Base-by-base conservation (phyloP, 2,797 vertebrate genomes). In the Sparus aurata region DNA sequence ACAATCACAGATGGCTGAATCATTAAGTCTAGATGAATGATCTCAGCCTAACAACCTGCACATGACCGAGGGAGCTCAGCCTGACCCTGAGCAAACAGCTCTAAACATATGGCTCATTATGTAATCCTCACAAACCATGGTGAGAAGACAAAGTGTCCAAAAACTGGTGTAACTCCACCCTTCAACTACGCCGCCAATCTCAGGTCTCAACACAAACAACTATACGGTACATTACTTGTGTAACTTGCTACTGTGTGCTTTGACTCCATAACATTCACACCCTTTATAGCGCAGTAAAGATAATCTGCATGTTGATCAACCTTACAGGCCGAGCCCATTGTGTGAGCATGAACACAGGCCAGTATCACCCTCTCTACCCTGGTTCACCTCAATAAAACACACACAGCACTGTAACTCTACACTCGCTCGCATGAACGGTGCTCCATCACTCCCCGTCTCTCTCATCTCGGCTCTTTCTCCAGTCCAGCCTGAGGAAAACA, bases 401-500 rank as follows among this genome's bases (percentile, higher is more conserved):
- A 81, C 49, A 63, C 67, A 72, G 50, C 17, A 3, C 45, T 57
- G 75, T 63, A 78, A 82, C 75, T 58, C 62, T 27, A 79, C 49
- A 54, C 73, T 60, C 23, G 38, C 13, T 62, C 47, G 67, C 66
- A 75, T 63, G 70, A 80, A 46, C 4, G 10, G n/a, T 3, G 34
- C 72, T 83, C 69, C 10, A 57, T 74, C 77, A 43, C 73, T 77
- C 58, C 47, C 53, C 4, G 9, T 67, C 70, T 30, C 41, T 27
- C 73, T 69, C 59, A 25, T 53, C 46, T 30, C 0, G 3, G 25
- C 12, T 64, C 59, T 58, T 57, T 53, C 23, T 23, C 41, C 49
- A 53, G 7, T 49, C 15, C 17, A 53, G 70, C 45, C 54, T 9
- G 74, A 76, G 59, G 73, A 88, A 85, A 89, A 85, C 69, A 83